A percentile compares a stretch with the other conserved stretches of the same genome.
Conservation (phyloP, 2,113 vertebrate species). For the Lutjanus erythropterus region DNA sequence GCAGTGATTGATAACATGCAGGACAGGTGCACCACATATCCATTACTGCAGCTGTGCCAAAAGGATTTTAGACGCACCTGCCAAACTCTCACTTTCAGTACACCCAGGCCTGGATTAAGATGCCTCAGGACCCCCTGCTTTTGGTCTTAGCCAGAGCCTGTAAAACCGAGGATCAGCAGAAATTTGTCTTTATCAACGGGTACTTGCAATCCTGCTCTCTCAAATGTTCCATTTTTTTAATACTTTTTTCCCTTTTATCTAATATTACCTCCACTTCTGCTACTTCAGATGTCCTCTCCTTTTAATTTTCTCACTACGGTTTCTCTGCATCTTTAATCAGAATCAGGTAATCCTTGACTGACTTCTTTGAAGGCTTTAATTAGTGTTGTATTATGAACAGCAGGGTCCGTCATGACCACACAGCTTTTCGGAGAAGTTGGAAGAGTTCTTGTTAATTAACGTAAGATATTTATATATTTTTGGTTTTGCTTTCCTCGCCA, state of each 20-base stretch:
- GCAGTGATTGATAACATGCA: constrained; percentile 13
- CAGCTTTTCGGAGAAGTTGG: neutral
- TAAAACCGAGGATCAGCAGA: constrained; percentile 30
- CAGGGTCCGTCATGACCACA: too few species aligned
- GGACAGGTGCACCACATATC: constrained; percentile 11
- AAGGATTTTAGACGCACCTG: constrained; percentile 9
- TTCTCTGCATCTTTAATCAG: constrained; percentile 27
- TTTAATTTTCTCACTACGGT: neutral
- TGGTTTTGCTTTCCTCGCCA: too few species aligned
- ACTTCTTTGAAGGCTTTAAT: neutral
- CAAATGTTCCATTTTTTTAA: neutral
- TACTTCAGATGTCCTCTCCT: neutral
- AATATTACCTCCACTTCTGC: neutral
- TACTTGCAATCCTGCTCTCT: neutral
- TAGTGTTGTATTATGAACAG: neutral
- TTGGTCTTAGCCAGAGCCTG: constrained; percentile 13
- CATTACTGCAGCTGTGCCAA: constrained; percentile 18
- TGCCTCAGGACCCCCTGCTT: constrained; percentile 16
- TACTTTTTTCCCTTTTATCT: neutral
- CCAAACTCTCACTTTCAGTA: constrained; percentile 26
- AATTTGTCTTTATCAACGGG: constrained; percentile 4
- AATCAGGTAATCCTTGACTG: neutral
- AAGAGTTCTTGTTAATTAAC: neutral
- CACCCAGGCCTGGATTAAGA: constrained; percentile 15
- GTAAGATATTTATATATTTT: neutral